Base-by-base conservation (phyloP, 2,113 vertebrate genomes). In the Numida meleagris region DNA sequence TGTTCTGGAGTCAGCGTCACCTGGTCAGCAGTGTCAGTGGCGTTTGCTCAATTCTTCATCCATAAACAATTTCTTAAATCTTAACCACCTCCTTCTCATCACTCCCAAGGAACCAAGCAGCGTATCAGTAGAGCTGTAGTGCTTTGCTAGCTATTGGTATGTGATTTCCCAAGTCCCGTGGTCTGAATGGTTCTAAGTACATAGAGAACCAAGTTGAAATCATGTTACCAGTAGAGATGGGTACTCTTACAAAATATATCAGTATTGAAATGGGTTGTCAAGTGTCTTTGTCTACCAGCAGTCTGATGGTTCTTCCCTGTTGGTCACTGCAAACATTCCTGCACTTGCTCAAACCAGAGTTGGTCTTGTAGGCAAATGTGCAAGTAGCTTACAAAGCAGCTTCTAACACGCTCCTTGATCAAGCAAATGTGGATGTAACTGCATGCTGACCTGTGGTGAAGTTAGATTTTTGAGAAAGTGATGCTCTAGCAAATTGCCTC, bases 111-210 rank as follows among this genome's bases (percentile, higher is more conserved):
- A 31, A 43, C 46, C 20, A 4, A 4, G 5, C 2, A 9, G 5
- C 48, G 5, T 29, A 1, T 5, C 51, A 0, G 40, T n/a, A 58
- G 15, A 8, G 10, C 51, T 53, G 3, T 57, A 29, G 62, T 0
- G 6, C 46, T 68, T 46, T 34, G 57, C 67, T 45, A 12, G 34
- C 14, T 51, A 3, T n/a, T 25, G 45, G 40, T 15, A 0, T 7
- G 38, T 45, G 43, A 70, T 62, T 81, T 80, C 48, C 50, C 59
- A 67, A 58, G n/a, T 71, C 51, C 55, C 34, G 7, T 18, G 46
- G 3, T 62, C 45, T 2, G 5, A 65, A 6, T 15, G 31, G 12
- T 1, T 82, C 66, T 68, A 9, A 62, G 83, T 82, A 29, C 29
- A 4, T 31, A 29, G n/a, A 58, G 16, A 53, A 51, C 20, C n/a